Conservation (phyloP, 1,140 invertebrate genomes). For the Ips typographus region DNA sequence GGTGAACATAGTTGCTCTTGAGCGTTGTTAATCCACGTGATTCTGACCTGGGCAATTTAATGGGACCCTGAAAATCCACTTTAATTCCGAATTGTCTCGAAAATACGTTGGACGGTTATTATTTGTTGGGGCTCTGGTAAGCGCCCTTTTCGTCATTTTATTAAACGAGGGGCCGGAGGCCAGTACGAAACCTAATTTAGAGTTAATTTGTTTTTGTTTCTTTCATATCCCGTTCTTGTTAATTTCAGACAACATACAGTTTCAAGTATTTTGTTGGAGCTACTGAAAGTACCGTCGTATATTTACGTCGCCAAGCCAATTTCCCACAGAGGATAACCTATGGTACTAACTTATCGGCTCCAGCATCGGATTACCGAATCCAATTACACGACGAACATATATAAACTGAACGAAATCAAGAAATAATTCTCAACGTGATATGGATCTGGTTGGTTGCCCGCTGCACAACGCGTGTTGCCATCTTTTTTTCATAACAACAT, state of each 20-base stretch:
- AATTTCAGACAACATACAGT: background rate
- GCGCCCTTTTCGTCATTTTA: conserved; percentile 33
- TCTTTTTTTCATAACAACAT: too few relatives aligned
- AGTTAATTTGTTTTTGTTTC: conserved; percentile 32
- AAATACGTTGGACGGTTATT: conserved; percentile 27
- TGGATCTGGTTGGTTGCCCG: conserved; percentile 32
- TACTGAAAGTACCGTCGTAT: conserved; percentile 10
- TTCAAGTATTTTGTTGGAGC: background rate
- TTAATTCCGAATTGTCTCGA: conserved; percentile 32
- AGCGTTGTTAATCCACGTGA: too few relatives aligned
- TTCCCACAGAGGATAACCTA: conserved; percentile 42
- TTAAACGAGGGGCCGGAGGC: conserved; percentile 24
- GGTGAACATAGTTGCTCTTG: background rate
- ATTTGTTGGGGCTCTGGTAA: conserved; percentile 16
- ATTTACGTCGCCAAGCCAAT: conserved; percentile 37
- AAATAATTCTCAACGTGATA: conserved; percentile 37
- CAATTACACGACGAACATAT: conserved; percentile 40
- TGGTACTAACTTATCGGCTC: conserved; percentile 40
- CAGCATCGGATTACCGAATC: conserved; percentile 45
- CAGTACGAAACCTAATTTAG: conserved; percentile 26
- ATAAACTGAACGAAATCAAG: conserved; percentile 48
- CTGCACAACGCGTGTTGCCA: conserved; percentile 35
- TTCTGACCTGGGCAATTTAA: background rate
- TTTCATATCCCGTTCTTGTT: conserved; percentile 22
- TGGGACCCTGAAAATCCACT: conserved; percentile 13